Base-by-base conservation (phyloP, 2,113 vertebrate species). In the Poeciliopsis turrubarensis region DNA sequence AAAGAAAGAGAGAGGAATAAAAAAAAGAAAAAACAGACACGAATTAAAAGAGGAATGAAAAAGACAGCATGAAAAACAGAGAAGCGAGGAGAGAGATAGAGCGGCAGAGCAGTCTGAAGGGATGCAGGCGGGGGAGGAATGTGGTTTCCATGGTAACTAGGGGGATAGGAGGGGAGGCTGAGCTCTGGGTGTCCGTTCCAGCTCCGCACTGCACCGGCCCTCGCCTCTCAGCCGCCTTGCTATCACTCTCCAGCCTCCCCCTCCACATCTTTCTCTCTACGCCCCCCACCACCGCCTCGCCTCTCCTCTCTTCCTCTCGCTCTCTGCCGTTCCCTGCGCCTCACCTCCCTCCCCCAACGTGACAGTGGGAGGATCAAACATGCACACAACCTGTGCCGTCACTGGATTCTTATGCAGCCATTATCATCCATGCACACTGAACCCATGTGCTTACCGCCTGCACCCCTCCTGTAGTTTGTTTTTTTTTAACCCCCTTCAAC, bases 101-200 rank as follows among this genome's bases (percentile, higher is more conserved):
- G 85, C 90, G 85, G 75, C 81, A 72, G 89, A 89, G 86, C 92
- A 91, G 93, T 94, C 93, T 94, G 93, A 94, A 89, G 94, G 94
- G 94, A 95, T 95, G 93, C 93, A 94, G 93, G 93, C 92, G 94
- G 94, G 93, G 93, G 94, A 94, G 94, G 94, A 95, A 95, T 94
- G 86, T 93, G 93, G 94, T 95, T 95, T 94, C 95, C 92, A 95
- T 95, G 92, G 93, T 83, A 94, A 95, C 95, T 85, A 32, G 82
- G 81, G 84, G 34, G 34, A 37, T 37, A 37, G 34, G 34, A 2
- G 10, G 34, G 92, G 92, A 94, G 94, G 94, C 94, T 94, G 93
- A 95, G 94, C 92, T 93, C 93, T 92, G 92, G 92, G 93, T 94
- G 94, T 94, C 94, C 92, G 90, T 94, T 95, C 92, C 93, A 94